Evolutionary conservation across 1,140 invertebrate species (phyloP), one percentile per base, ranked within the genome.

Genomic region (Magallana angulata): DNA sequence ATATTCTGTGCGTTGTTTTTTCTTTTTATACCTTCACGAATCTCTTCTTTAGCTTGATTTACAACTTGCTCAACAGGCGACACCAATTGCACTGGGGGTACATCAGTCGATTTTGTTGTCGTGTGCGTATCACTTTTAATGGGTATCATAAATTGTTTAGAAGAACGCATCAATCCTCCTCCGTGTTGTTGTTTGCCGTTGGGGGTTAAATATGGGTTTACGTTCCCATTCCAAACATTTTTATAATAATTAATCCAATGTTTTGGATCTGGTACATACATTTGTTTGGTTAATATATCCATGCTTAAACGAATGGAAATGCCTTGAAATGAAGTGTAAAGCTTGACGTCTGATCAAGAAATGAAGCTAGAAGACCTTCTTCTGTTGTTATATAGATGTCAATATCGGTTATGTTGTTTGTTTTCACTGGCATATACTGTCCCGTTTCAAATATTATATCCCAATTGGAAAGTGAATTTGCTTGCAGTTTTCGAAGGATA

Each of bases 281-380:
- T 62, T 18, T 81, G 48, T 80, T 36, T 58, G 11, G 57, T 85
- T 7, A 59, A 85, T 24, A 76, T 16, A 82, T 85, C 82, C 84
- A 86, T 86, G 12, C 56, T 90, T 59, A 84, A 16, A 57, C 82
- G 64, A 88, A 90, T 76, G 88, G 88, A 83, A 83, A 90, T n/a
- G 85, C 80, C 84, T 85, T 89, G 16, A 90, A 89, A 57, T 90
- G 90, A 87, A 90, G 90, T 84, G 86, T 90, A 48, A 88, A 16
- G 30, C 84, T 87, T 36, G 86, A 36, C n/a, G 87, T 84, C 30
- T 64, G 76, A 59, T 57, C 68, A 57, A 90, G 12, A 89, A 90
- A 89, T 90, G 87, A 89, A 71, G 84, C 88, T 14, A 90, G 80
- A 57, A 86, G 57, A 56, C 71, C 81, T 18, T 86, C 30, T 16